phyloP scores from a whole-genome alignment of 2,797 vertebrate genomes.

The Paratrypauchen microcephalus region DNA sequence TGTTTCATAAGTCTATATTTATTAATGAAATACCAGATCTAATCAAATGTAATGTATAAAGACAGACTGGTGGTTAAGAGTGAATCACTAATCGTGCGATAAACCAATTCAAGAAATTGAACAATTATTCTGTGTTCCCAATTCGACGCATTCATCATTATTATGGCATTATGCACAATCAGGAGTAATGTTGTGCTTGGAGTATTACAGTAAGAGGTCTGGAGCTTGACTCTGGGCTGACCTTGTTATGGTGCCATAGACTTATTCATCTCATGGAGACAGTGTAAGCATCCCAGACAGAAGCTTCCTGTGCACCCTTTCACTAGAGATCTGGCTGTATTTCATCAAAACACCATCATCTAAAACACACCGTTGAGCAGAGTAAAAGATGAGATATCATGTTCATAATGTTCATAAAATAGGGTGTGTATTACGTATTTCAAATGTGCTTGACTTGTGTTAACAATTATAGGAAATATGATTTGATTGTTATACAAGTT shows the following conservation, averaged over 20 bases:
- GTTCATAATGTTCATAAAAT: not conserved
- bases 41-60: not conserved
- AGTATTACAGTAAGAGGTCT: slow-evolving; percentile 4
- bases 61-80: not conserved
- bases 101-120: not conserved
- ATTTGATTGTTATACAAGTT: too few relatives aligned
- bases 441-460: not conserved
- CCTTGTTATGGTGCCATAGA: slow-evolving; percentile 5
- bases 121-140: not conserved
- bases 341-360: not conserved
- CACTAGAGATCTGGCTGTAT: not conserved
- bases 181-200: not conserved
- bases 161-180: not conserved
- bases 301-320: slow-evolving; percentile 4
- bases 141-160: not conserved
- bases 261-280: slow-evolving; percentile 10
- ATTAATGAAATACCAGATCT: not conserved
- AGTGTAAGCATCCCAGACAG: slow-evolving; percentile 4
- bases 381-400: not conserved
- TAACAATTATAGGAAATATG: not conserved
- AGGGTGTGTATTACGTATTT: not conserved
- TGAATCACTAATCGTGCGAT: not conserved
- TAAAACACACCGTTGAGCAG: not conserved
- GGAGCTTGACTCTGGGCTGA: slow-evolving; percentile 6
- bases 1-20: not conserved